Evolutionary conservation across 2,113 vertebrate genomes (phyloP), one percentile per base, ranked within the genome.

Genomic region (Eleginops maclovinus): DNA sequence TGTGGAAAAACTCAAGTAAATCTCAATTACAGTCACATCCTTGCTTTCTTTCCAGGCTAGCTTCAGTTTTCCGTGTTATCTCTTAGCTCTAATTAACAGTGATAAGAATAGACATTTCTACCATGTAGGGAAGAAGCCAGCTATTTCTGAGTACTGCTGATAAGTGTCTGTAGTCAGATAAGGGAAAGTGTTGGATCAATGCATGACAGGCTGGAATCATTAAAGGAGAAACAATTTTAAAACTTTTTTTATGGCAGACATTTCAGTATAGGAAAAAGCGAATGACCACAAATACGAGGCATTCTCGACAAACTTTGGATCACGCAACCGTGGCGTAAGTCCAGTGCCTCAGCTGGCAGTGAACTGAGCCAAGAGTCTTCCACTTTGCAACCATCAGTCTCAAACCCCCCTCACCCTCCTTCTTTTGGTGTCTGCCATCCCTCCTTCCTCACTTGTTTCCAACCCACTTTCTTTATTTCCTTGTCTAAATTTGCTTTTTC

Each of bases 271-370:
- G 8, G 12, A 21, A 63, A 67, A 12, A 49, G 54, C 3, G 65
- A 16, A 73, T 51, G 22, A 5, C 41, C 14, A 44, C 63, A 69
- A 50, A 79, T 56, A 63, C 31, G 31, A 65, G 76, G 56, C 11
- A 62, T 71, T 82, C 67, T 82, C 75, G 63, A 84, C 60, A 53
- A 19, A 82, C 53, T 59, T 44, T 71, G 61, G 51, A 86, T 71
- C 49, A 70, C 63, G 58, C 72, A 70, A 81, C 63, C 49, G 53
- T 83, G 80, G 77, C 40, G 2, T 41, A 31, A 64, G 31, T 82
- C 75, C 74, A 74, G 73, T 60, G 53, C 78, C 68, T 77, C 86
- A 85, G 84, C 83, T 87, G 87, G 74, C 72, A 51, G 55, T 24
- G 28, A 67, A 15, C 1, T 6, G 61, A 67, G 77, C 81, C 86